A percentile compares a stretch with the other conserved stretches of the same genome.
These are phyloP conservation scores for Menidia beryllina DNA, from an alignment of 2,113 vertebrate genomes.

Conservation along the genomic window DNA sequence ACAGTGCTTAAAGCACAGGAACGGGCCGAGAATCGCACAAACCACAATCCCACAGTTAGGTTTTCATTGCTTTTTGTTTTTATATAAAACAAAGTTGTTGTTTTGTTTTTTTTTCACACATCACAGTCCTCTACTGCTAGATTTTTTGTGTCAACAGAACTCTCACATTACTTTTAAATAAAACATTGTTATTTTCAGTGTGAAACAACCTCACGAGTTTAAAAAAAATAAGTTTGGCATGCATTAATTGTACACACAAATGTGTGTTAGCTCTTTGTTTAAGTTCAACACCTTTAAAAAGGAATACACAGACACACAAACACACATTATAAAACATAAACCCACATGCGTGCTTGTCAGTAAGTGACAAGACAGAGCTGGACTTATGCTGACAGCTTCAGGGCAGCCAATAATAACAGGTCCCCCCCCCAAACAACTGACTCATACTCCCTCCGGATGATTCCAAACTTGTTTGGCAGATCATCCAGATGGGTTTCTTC, in stretches of 20 bases:
- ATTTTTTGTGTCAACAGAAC: neutral
- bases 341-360: neutral
- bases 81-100: too few relatives aligned
- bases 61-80: too few relatives aligned
- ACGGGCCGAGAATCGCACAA: too few relatives aligned
- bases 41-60: too few relatives aligned
- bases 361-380: neutral
- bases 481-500: conserved; percentile 11
- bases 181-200: neutral
- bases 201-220: neutral
- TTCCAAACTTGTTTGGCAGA: neutral
- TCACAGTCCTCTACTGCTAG: neutral
- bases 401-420: conserved; percentile 4
- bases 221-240: neutral
- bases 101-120: too few relatives aligned
- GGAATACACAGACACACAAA: neutral
- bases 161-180: neutral
- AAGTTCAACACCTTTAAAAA: neutral
- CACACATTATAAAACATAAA: too few relatives aligned
- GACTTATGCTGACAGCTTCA: conserved; percentile 11
- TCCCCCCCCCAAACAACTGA: neutral
- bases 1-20: too few relatives aligned
- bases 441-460: conserved; percentile 1
- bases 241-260: neutral
- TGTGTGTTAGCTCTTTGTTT: neutral